Base-by-base conservation (phyloP, 1,140 invertebrate genomes). In the Zaprionus africanus region DNA sequence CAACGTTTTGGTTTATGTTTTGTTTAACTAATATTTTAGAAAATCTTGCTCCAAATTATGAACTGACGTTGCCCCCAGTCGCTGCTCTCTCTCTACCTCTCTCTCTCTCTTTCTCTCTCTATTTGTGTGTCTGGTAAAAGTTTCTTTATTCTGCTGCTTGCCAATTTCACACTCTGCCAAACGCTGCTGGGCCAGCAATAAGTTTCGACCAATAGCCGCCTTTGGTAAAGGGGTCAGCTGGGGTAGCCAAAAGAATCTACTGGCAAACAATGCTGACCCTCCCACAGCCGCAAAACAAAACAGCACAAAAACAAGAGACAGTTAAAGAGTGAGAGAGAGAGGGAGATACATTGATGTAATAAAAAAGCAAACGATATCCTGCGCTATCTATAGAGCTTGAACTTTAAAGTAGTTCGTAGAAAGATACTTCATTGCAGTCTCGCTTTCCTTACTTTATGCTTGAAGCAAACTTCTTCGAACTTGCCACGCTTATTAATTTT, bases 161-260 rank as follows among this genome's bases (percentile, higher is more conserved):
- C 85, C 85, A 87, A 87, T 87, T 87, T 87, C 84, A 87, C 84
- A 87, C 84, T 87, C 84, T 87, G 85, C 81, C 84, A 87, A 90
- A 84, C 81, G 84, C 83, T 84, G 81, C 84, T 78, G 83, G 83
- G 74, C 59, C 61, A 68, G 67, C 75, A 57, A 90, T 87, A 87
- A 90, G 58, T 87, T 78, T 57, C 41, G 24, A 56, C 77, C 83
- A 77, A 83, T 82, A 71, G 76, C 67, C 64, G 79, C 62, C 57
- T 49, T 67, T 67, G 38, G 13, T 17, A 74, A 76, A 71, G 73
- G 67, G 73, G 60, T 76, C 67, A 64, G 60, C 54, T 46, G 31
- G 28, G 36, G 56, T 38, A 43, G 71, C 19, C 51, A 46, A 57
- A 56, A 28, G 41, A 46, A 61, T 34, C 7, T 22, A 60, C 57